Evolutionary conservation across 2,888 invertebrate genomes (phyloP).

Genomic region (Campoletis raptor): DNA sequence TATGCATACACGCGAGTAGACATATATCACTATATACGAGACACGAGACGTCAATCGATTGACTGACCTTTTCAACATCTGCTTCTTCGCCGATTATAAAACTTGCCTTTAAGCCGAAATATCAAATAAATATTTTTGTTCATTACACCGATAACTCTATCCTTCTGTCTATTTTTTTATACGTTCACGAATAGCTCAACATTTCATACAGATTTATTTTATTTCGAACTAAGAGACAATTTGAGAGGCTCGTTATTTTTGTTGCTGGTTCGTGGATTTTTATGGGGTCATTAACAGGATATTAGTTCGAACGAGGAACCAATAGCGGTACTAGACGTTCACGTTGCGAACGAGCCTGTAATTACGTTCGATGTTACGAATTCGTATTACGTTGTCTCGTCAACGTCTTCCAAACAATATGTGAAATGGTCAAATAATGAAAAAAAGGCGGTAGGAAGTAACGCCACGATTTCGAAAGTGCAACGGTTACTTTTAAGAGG

Average conservation of each 20-base stretch:
- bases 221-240: background rate
- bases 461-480: constrained; percentile 73
- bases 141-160: background rate
- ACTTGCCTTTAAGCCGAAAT: background rate
- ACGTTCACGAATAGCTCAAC: background rate
- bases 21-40: background rate
- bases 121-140: background rate
- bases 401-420: constrained; percentile 69
- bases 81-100: constrained; percentile 19
- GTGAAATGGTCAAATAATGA: constrained; percentile 60
- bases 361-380: constrained; percentile 70
- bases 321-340: background rate
- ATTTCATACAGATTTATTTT: background rate
- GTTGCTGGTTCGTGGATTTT: background rate
- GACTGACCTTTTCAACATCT: constrained; percentile 47
- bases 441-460: constrained; percentile 20
- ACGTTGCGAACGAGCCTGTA: constrained; percentile 27
- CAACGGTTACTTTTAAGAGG: constrained; percentile 70
- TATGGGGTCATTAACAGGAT: background rate
- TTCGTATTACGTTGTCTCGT: constrained; percentile 58
- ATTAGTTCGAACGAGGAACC: constrained; percentile 1
- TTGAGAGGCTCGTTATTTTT: background rate
- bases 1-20: constrained; percentile 2
- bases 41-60: constrained; percentile 19
- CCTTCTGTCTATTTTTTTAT: background rate